Conservation (phyloP, 2,888 invertebrate species). For the Ennomos fuscantarius region DNA sequence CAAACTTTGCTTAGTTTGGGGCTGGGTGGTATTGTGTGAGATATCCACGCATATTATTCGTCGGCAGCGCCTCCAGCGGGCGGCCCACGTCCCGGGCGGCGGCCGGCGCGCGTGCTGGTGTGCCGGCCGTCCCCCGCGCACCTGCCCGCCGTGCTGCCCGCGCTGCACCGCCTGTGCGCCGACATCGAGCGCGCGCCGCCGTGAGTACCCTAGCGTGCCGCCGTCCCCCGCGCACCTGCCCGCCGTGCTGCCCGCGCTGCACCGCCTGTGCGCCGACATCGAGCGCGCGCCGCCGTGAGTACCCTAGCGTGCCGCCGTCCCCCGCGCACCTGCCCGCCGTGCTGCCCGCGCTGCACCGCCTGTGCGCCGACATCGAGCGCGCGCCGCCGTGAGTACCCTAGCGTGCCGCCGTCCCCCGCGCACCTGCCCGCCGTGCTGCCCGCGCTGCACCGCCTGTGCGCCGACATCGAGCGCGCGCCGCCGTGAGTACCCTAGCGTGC, state of each 20-base stretch:
- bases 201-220: constrained; percentile 87
- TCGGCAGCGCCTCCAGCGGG: background rate
- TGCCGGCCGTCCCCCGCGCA: constrained; percentile 89
- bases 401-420: constrained; percentile 90
- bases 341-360: constrained; percentile 92
- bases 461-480: constrained; percentile 90
- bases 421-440: constrained; percentile 92
- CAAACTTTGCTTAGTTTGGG: too few species aligned
- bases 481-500: constrained; percentile 86
- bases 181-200: constrained; percentile 89
- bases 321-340: constrained; percentile 90
- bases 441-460: constrained; percentile 92
- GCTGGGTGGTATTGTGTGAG: too few species aligned
- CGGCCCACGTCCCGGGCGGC: constrained; percentile 22
- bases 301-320: constrained; percentile 88
- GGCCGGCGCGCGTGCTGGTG: constrained; percentile 81
- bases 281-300: constrained; percentile 86
- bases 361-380: constrained; percentile 93
- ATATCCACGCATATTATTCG: too few species aligned
- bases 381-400: constrained; percentile 72
- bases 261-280: constrained; percentile 93
- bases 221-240: constrained; percentile 89
- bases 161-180: constrained; percentile 92
- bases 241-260: constrained; percentile 92
- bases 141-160: constrained; percentile 92